These are phyloP conservation scores for Sinhomidia bicolor DNA, from an alignment of 2,888 invertebrate species.

Conservation along the genomic window DNA sequence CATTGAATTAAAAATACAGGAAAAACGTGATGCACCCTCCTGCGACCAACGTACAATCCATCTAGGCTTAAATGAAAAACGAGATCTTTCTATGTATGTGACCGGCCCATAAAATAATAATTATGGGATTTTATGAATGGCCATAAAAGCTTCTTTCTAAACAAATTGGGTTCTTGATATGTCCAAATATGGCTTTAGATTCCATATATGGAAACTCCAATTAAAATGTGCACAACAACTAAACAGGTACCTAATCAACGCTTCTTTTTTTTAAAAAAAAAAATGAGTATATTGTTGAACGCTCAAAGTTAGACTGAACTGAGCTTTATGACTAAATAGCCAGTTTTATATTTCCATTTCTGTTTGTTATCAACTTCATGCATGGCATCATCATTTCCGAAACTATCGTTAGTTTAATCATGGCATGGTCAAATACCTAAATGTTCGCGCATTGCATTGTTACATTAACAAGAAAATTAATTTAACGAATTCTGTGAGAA, in stretches of 20 bases:
- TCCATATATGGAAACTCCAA: not conserved
- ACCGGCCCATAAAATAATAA: not conserved
- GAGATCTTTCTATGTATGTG: not conserved
- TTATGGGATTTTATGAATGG: not conserved
- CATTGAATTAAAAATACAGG: not conserved
- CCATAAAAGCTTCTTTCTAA: not conserved
- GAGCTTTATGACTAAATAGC: not conserved
- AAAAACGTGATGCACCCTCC: not conserved
- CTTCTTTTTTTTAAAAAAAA: not conserved
- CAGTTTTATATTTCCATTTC: not conserved
- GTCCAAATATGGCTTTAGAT: not conserved
- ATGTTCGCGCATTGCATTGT: conserved; percentile 24
- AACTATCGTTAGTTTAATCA: not conserved
- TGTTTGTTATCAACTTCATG: not conserved
- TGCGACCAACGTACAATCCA: not conserved
- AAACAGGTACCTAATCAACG: not conserved
- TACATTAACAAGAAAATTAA: not conserved
- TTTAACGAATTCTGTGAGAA: not conserved
- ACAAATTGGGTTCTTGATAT: not conserved
- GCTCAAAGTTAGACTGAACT: not conserved
- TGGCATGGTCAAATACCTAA: not conserved
- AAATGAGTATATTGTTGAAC: too few species aligned
- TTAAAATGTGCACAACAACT: conserved; percentile 2
- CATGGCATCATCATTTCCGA: conserved; percentile 9
- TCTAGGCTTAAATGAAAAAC: not conserved